Evolutionary conservation across 2,113 vertebrate genomes (phyloP).

Genomic region (Jacana jacana): DNA sequence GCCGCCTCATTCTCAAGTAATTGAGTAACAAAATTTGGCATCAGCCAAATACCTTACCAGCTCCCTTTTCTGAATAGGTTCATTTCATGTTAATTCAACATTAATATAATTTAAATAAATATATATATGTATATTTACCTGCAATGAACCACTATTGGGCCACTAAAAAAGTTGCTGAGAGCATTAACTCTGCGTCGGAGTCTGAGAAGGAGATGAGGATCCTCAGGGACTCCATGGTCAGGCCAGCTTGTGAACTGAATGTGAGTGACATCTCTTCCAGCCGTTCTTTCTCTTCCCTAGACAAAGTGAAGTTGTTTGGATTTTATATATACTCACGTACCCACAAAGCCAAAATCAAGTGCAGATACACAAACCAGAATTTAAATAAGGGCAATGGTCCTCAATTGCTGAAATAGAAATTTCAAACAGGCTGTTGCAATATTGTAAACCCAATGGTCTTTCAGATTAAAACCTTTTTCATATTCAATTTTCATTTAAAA

Average conservation of each 20-base stretch:
- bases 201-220: slow-evolving; percentile 91
- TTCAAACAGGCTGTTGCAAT: neutral
- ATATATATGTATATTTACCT: slow-evolving; percentile 74
- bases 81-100: neutral
- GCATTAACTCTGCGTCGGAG: slow-evolving; percentile 89
- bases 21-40: neutral
- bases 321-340: neutral
- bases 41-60: neutral
- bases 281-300: slow-evolving; percentile 84
- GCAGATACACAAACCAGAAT: neutral
- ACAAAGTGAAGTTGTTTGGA: neutral
- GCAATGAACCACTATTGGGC: slow-evolving; percentile 94
- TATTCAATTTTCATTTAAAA: neutral
- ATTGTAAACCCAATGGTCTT: neutral
- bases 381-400: neutral
- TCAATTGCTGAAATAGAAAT: neutral
- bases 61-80: neutral
- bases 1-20: neutral
- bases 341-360: neutral
- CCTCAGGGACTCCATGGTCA: slow-evolving; percentile 92
- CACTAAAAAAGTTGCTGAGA: slow-evolving; percentile 95
- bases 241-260: slow-evolving; percentile 98
- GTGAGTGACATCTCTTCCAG: slow-evolving; percentile 90
- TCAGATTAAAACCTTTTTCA: neutral
- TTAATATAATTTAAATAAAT: neutral